Conservation (phyloP, 2,113 vertebrate genomes). For the Limanda limanda region DNA sequence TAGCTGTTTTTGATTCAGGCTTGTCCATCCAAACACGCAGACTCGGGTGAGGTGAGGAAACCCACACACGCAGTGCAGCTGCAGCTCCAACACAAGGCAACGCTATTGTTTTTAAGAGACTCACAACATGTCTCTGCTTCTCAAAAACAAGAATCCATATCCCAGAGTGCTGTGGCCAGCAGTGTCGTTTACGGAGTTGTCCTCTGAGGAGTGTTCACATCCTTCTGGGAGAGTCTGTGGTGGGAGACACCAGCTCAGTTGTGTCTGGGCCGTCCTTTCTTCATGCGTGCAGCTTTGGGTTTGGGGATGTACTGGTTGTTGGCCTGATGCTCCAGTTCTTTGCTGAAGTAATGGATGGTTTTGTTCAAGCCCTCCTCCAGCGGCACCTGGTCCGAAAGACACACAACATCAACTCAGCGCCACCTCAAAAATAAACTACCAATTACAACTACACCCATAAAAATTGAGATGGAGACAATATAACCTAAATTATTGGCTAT, state of each 20-base stretch:
- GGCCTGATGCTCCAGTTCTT: constrained; percentile 97
- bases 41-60: background rate
- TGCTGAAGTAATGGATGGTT: constrained; percentile 98
- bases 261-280: constrained; percentile 93
- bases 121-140: constrained; percentile 11
- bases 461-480: too few relatives aligned
- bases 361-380: constrained; percentile 98
- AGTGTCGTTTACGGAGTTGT: constrained; percentile 19
- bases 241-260: constrained; percentile 76
- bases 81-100: constrained; percentile 44
- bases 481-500: too few relatives aligned
- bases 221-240: constrained; percentile 48
- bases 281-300: constrained; percentile 96
- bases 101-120: constrained; percentile 12
- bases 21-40: constrained; percentile 81
- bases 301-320: constrained; percentile 99
- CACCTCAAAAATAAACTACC: too few relatives aligned
- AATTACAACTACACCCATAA: too few relatives aligned
- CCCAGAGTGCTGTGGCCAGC: constrained; percentile 41
- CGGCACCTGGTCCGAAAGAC: constrained; percentile 85
- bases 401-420: background rate
- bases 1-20: too few relatives aligned
- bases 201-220: constrained; percentile 37
- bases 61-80: background rate
- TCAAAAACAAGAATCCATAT: constrained; percentile 19